Conservation (phyloP, 2,113 vertebrate genomes). For the Carassius auratus region DNA sequence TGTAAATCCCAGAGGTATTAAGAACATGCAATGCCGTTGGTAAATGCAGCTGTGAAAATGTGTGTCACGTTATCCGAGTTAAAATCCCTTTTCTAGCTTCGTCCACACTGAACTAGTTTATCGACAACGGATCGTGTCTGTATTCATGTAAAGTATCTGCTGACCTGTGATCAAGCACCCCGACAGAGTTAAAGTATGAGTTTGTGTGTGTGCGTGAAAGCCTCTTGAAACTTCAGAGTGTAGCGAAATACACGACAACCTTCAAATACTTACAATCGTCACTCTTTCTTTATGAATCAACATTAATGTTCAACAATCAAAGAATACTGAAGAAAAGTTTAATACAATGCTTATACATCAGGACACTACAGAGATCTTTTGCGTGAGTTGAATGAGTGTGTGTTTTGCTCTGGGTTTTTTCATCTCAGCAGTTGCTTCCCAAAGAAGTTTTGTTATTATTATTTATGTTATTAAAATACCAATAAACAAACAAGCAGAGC, state of each 20-base stretch:
- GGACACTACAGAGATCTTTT: slow-evolving; percentile 11
- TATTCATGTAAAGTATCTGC: slow-evolving; percentile 4
- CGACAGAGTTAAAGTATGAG: slow-evolving; percentile 1
- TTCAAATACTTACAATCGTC: slow-evolving; percentile 15
- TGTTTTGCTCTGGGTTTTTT: slow-evolving; percentile 27
- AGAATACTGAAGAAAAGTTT: slow-evolving; percentile 24
- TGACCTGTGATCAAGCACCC: slow-evolving; percentile 27
- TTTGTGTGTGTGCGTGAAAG: slow-evolving; percentile 24
- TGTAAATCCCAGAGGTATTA: slow-evolving; percentile 30
- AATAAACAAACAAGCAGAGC: slow-evolving; percentile 65
- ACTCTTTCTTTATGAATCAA: slow-evolving; percentile 33
- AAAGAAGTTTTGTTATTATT: slow-evolving; percentile 34
- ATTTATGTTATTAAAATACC: slow-evolving; percentile 68
- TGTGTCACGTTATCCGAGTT: slow-evolving; percentile 2
- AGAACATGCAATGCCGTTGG: slow-evolving; percentile 31
- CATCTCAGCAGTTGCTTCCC: slow-evolving; percentile 16
- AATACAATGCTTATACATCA: slow-evolving; percentile 29
- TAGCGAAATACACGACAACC: slow-evolving; percentile 20
- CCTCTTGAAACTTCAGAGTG: slow-evolving; percentile 10
- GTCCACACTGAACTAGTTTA: slow-evolving; percentile 20
- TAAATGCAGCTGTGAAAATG: slow-evolving; percentile 28
- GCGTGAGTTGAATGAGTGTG: slow-evolving; percentile 1
- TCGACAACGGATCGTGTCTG: neutral
- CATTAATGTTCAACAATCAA: slow-evolving; percentile 30
- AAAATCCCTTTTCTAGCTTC: slow-evolving; percentile 29